phyloP scores from a whole-genome alignment of 2,888 invertebrate species.

The Melanotus villosus region DNA sequence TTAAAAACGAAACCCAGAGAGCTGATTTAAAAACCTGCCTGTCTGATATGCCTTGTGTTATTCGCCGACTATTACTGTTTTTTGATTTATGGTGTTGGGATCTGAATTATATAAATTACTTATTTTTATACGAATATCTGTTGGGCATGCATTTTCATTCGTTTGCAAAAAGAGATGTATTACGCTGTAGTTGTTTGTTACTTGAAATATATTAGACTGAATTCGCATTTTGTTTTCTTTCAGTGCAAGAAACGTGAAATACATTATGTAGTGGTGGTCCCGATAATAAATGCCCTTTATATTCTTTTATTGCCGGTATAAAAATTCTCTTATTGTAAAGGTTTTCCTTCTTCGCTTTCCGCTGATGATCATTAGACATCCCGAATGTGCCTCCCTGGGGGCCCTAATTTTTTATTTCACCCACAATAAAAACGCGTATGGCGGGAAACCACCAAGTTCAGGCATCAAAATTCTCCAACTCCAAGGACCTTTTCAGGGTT shows the following conservation, averaged over 20 bases:
- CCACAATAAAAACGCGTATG: slow-evolving; percentile 26
- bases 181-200: slow-evolving; percentile 14
- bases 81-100: slow-evolving; percentile 39
- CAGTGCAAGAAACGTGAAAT: slow-evolving; percentile 39
- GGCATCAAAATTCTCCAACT: slow-evolving; percentile 16
- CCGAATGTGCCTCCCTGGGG: too few relatives aligned
- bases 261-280: slow-evolving; percentile 31
- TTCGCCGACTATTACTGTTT: slow-evolving; percentile 36
- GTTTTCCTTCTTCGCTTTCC: too few relatives aligned
- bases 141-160: slow-evolving; percentile 21
- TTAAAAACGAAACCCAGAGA: slow-evolving; percentile 28
- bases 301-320: slow-evolving; percentile 17
- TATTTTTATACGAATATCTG: slow-evolving; percentile 22
- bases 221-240: slow-evolving; percentile 33
- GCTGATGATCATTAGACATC: neutral
- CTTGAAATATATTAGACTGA: slow-evolving; percentile 20
- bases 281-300: slow-evolving; percentile 28
- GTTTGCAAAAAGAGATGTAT: slow-evolving; percentile 27
- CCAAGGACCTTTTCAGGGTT: slow-evolving; percentile 42
- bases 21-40: slow-evolving; percentile 32
- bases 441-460: slow-evolving; percentile 34
- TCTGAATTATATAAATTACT: slow-evolving; percentile 39
- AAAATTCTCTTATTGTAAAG: slow-evolving; percentile 6
- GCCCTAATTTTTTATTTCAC: slow-evolving; percentile 29
- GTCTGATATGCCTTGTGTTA: slow-evolving; percentile 32